Evolutionary conservation across 1,140 invertebrate genomes (phyloP).

Genomic region (Pogonomyrmex barbatus): DNA sequence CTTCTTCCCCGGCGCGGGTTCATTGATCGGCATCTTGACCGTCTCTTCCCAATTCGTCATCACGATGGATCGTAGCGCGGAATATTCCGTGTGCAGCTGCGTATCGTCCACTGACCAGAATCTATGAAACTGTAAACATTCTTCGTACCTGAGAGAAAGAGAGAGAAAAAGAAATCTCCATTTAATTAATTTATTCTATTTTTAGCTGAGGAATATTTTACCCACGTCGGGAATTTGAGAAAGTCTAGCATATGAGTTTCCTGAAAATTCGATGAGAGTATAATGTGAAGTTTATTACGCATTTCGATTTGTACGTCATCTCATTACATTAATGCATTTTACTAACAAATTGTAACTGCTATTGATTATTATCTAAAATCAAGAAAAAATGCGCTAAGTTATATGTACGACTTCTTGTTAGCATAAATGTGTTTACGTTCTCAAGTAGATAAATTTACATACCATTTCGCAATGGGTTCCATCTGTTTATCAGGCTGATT

Average conservation of each 20-base stretch:
- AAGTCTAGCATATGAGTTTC: neutral
- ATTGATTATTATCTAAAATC: neutral
- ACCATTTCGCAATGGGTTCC: slow-evolving; percentile 95
- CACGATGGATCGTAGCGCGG: slow-evolving; percentile 97
- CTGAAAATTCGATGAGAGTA: neutral
- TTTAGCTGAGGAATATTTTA: neutral
- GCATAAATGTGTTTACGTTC: slow-evolving; percentile 33
- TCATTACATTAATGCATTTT: neutral
- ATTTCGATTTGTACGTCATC: neutral
- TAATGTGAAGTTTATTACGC: neutral
- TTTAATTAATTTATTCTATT: neutral
- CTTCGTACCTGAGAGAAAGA: slow-evolving; percentile 92
- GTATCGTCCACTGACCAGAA: slow-evolving; percentile 99
- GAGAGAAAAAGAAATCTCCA: slow-evolving; percentile 36
- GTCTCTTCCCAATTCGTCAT: slow-evolving; percentile 99
- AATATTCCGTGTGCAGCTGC: slow-evolving; percentile 98
- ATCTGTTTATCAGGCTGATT: slow-evolving; percentile 98
- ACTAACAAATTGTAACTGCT: neutral
- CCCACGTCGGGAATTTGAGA: neutral
- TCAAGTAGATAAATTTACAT: slow-evolving; percentile 60
- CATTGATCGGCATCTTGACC: slow-evolving; percentile 99
- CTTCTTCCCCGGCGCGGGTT: slow-evolving; percentile 97
- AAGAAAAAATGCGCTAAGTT: neutral
- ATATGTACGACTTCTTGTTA: slow-evolving; percentile 36
- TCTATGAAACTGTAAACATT: slow-evolving; percentile 97